Base-by-base conservation (phyloP, 1,140 invertebrate species). In the Lasaia peninsularis region DNA sequence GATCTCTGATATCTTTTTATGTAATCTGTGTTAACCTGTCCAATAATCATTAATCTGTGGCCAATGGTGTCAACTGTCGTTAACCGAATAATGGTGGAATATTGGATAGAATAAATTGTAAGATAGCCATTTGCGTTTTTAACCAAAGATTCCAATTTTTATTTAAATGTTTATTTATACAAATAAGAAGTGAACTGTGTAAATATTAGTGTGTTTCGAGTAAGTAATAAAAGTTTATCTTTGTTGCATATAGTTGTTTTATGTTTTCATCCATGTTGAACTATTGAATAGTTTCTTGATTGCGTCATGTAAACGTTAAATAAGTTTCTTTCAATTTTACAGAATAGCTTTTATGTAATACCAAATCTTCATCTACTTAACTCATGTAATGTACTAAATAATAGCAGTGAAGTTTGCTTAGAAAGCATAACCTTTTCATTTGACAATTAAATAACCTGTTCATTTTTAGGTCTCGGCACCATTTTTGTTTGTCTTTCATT, bases 281-380 rank as follows among this genome's bases (percentile, higher is more conserved):
- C 69, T 81, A 80, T 76, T 72, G 77, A 75, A 82, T 81, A 76
- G 69, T 86, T 78, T 73, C 77, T 56, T 80, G 85, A 88, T 88
- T 88, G 85, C 85, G 85, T 88, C 85, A 88, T 83, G 78, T 85
- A 85, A 80, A 78, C 68, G 71, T 78, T 75, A 76, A 82, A 72
- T 62, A 76, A 69, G 14, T 58, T 60, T 58, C 51, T 57, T 55
- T 35, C 53, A 67, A 72, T 69, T 35, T n/a, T n/a, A n/a, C n/a
- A n/a, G n/a, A n/a, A n/a, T 24, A 40, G 40, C 20, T 14, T 5
- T n/a, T 16, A 57, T 49, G 37, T 21, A 14, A n/a, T 6, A 18
- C 4, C 18, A 48, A 10, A 21, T 11, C 18, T 0, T 11, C 18
- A 48, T 16, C 44, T 31, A 10, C 32, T 16, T 53, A 40, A 64